Evolutionary conservation across 2,797 vertebrate species (phyloP).

Genomic region (Gila robusta): DNA sequence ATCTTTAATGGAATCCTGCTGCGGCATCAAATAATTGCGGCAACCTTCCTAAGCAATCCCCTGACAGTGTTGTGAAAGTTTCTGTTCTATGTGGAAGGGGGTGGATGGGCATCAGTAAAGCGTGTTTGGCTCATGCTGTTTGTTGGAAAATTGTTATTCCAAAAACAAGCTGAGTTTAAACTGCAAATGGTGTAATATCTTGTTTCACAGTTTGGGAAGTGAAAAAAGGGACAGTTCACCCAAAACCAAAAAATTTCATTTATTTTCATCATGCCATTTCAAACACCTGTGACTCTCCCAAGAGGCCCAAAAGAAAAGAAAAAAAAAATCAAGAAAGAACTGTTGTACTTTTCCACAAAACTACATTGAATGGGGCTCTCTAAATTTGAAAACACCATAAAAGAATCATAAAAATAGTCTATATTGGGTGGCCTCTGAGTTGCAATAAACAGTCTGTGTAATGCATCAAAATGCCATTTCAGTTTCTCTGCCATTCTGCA

Average conservation of each 20-base stretch:
- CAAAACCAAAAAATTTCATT: not conserved
- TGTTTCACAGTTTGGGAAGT: slow-evolving; percentile 26
- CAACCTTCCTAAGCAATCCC: slow-evolving; percentile 49
- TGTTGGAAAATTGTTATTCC: slow-evolving; percentile 34
- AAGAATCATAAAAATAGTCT: not conserved
- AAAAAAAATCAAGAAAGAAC: not conserved
- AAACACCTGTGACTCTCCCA: not conserved
- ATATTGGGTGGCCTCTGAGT: not conserved
- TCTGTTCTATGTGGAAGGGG: slow-evolving; percentile 11
- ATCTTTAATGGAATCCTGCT: slow-evolving; percentile 60
- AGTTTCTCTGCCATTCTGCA: not conserved
- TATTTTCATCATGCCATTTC: slow-evolving; percentile 1
- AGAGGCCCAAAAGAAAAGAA: not conserved
- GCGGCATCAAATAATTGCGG: slow-evolving; percentile 53
- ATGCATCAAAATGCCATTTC: not conserved
- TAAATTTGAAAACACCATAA: not conserved
- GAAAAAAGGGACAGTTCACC: not conserved
- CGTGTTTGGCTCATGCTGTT: slow-evolving; percentile 27
- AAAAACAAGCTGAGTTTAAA: slow-evolving; percentile 42
- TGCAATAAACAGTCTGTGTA: not conserved
- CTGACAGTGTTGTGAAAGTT: slow-evolving; percentile 31
- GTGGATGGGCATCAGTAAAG: slow-evolving; percentile 47
- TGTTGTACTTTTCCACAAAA: not conserved
- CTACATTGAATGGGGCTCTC: not conserved
- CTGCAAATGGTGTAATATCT: slow-evolving; percentile 23